Percentiles rank a stretch among this genome's conserved stretches.
phyloP scores from a whole-genome alignment of 2,113 vertebrate genomes.

The Trogon melanurus region DNA sequence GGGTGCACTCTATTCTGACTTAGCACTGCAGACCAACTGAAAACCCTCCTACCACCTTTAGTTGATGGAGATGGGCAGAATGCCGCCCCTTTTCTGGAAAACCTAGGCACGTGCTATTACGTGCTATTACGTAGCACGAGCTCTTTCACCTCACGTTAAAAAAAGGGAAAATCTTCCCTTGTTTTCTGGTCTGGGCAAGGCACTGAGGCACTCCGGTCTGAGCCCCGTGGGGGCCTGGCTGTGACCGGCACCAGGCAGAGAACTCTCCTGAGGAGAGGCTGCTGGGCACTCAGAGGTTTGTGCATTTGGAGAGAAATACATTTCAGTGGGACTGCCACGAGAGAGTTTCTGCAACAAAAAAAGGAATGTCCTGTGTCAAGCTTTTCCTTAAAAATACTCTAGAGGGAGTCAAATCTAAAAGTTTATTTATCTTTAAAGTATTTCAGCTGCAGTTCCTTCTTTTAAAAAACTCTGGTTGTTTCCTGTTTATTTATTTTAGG shows the following conservation, averaged over 20 bases:
- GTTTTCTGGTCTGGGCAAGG: background rate
- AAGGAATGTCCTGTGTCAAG: slow-evolving; percentile 43
- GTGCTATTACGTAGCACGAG: background rate
- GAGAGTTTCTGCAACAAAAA: slow-evolving; percentile 9
- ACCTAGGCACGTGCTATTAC: rapidly evolving
- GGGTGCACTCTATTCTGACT: background rate
- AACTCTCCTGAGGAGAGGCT: background rate
- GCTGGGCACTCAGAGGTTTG: background rate
- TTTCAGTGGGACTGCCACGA: background rate
- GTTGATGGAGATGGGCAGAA: background rate
- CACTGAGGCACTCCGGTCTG: too few species aligned
- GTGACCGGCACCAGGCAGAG: background rate
- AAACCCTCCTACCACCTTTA: background rate
- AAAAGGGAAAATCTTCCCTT: background rate
- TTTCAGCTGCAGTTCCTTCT: slow-evolving; percentile 51
- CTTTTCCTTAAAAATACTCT: slow-evolving; percentile 86
- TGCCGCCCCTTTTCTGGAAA: background rate
- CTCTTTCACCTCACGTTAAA: background rate
- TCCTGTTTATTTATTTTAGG: slow-evolving; percentile 63
- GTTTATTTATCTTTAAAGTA: slow-evolving; percentile 73
- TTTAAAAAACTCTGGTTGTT: slow-evolving; percentile 44
- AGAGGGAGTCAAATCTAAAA: slow-evolving; percentile 97
- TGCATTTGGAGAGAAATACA: background rate
- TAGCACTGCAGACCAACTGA: background rate
- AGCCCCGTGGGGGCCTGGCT: background rate